Conservation (phyloP, 2,888 invertebrate genomes). For the Acronicta leporina region DNA sequence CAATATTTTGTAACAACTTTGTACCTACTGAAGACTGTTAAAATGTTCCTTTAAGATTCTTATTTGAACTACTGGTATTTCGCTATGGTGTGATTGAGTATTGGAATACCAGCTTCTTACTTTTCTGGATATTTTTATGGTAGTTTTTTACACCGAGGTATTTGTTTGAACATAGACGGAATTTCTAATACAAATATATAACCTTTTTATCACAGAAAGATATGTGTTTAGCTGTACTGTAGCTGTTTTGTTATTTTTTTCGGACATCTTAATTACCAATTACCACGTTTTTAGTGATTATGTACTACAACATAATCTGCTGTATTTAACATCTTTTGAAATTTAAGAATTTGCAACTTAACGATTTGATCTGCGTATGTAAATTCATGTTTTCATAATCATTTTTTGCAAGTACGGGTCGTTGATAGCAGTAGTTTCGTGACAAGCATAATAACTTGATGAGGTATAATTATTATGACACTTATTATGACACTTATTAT, state of each 20-base stretch:
- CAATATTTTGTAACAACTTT: constrained; percentile 58
- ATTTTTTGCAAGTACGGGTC: constrained; percentile 20
- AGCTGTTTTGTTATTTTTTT: background rate
- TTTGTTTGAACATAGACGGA: too few relatives aligned
- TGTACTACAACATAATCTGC: constrained; percentile 16
- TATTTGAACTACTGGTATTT: constrained; percentile 1
- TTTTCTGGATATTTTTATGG: too few relatives aligned
- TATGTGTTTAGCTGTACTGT: too few relatives aligned
- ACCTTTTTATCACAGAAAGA: too few relatives aligned
- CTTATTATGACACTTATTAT: constrained; percentile 27
- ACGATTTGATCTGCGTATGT: constrained; percentile 55
- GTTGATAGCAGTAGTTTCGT: constrained; percentile 35
- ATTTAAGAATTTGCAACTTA: constrained; percentile 53
- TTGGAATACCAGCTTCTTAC: too few relatives aligned
- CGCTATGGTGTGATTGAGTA: too few relatives aligned
- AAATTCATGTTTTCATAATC: constrained; percentile 52
- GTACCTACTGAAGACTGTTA: constrained; percentile 36
- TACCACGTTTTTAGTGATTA: constrained; percentile 9
- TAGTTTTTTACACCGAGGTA: too few relatives aligned
- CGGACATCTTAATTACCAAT: constrained; percentile 15
- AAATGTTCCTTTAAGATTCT: constrained; percentile 4
- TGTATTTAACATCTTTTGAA: constrained; percentile 46
- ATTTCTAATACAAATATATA: too few relatives aligned
- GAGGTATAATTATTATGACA: constrained; percentile 44
- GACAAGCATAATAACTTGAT: constrained; percentile 27